Evolutionary conservation across 1,140 invertebrate genomes (phyloP), one percentile per base, ranked within the genome.

Genomic region (Megathymus violae): DNA sequence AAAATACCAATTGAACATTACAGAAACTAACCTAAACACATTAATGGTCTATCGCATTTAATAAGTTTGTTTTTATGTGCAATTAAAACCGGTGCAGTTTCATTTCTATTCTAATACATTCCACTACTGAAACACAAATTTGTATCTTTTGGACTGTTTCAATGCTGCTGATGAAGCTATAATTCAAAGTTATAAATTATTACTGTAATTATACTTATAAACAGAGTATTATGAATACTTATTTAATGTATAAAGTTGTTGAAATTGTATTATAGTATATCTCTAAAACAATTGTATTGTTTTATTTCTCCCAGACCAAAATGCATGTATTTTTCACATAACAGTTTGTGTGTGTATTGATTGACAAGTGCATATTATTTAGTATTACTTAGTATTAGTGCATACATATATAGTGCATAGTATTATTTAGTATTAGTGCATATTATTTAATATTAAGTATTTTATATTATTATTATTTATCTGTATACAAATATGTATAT

Each of bases 211-310:
- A 27, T 52, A 38, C 19, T 17, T 40, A 40, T 41, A 13, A 54
- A 40, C 50, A 54, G 48, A 71, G 50, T 67, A 66, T 68, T 62
- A 65, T 71, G 60, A 60, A 62, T 60, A 61, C 52, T 31, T 65
- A 65, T 67, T 63, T 69, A 76, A 74, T 87, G 73, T 86, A 86
- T 89, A 86, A 76, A 81, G 51, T 82, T 87, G 78, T 89, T 88
- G 71, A 88, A 83, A 67, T 78, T 80, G 69, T 89, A 85, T 81
- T 82, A 89, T 89, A 88, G 79, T 80, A 76, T 82, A 82, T 72
- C 70, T 77, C 74, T 69, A 78, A 44, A 47, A 54, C 75, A 72
- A 76, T 62, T 58, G 63, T 54, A 66, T 51, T 70, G 77, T 88
- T 86, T 84, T 80, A 80, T 85, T 87, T 85, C 65, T 50, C 56